Evolutionary conservation across 1,140 invertebrate species (phyloP), one percentile per base, ranked within the genome.

Genomic region (Drosophila asahinai): DNA sequence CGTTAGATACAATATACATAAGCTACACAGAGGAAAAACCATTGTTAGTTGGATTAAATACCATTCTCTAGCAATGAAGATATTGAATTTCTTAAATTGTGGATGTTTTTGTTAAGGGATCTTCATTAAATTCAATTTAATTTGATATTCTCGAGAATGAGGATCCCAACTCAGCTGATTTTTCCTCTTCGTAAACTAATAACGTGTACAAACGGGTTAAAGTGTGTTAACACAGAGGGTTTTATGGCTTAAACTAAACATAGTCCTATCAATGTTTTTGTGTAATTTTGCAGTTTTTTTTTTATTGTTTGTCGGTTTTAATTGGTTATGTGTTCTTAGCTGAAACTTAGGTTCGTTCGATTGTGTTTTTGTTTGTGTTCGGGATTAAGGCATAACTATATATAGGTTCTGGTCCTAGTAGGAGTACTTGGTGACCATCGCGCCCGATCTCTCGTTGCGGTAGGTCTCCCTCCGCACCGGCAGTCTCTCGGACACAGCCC

Each of bases 361-460:
- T 48, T 55, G 62, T 38, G 33, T 9, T 33, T 33, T 33, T 8
- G 7, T 33, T 33, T 33, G 27, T 63, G 27, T 63, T 80, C 58
- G 58, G 61, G 22, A 7, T 48, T 42, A 25, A 27, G 38, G 45
- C 25, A 33, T 57, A 27, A 57, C 54, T 42, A 55, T 27, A 40
- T 55, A 42, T 42, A 36, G 19, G 33, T 40, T 40, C n/a, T 12
- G 43, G 33, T 51, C 51, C 81, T 84, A 92, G 52, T 81, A 92
- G 48, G 61, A 87, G 71, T 92, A 92, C 72, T 90, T 92, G 51
- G 87, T 92, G 65, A 91, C 84, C 94, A 94, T 63, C 84, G 91
- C 94, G 60, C 93, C 94, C 40, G 94, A 92, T 57, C 92, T 89
- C 74, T 93, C 92, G 82, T 91, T 80, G 30, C 94, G 93, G 61